Base-by-base conservation (phyloP, 2,113 vertebrate species). In the Dromas ardeola region DNA sequence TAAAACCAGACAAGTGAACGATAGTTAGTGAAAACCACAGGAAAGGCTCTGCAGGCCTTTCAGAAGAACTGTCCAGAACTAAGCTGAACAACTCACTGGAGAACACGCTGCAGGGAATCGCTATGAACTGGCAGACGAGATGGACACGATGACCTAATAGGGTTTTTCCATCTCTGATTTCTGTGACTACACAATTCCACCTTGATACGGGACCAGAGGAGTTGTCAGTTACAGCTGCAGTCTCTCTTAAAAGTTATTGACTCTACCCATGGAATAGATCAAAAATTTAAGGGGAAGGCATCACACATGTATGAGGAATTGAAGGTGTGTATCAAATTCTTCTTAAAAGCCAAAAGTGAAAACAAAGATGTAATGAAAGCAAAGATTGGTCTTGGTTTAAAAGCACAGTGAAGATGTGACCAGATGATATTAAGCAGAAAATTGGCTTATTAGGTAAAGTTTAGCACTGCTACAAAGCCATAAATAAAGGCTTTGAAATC, bases 81-180 rank as follows among this genome's bases (percentile, higher is more conserved):
- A 84, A 77, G 72, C 65, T 81, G 42, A 62, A 20, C 49, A 74
- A 10, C n/a, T 53, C 59, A 14, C 2, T 76, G 62, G 56, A 93
- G 92, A 91, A 82, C 45, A 34, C 52, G 7, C 72, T 90, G 86
- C 38, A 82, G 70, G 87, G 86, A 91, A 59, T 78, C 43, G 27
- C 71, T 61, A 34, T 0, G 42, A 86, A 72, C 92, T 96, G 93
- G 96, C 93, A 96, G 76, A 70, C 76, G 77, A 77, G 77, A 56
- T n/a, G 92, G 94, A 77, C 92, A 82, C 52, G 65, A 89, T 96
- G 95, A 96, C 65, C 65, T 94, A 56, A 92, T 18, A 49, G 70
- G 22, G n/a, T 88, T 81, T 94, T 93, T 81, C 82, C 93, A 87
- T 29, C 77, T 92, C 89, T 74, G 63, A 91, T 92, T 80, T 82